A percentile compares a stretch with the other conserved stretches of the same genome.
Evolutionary conservation across 2,797 vertebrate species (phyloP).

Genomic region (Sylvia borin): DNA sequence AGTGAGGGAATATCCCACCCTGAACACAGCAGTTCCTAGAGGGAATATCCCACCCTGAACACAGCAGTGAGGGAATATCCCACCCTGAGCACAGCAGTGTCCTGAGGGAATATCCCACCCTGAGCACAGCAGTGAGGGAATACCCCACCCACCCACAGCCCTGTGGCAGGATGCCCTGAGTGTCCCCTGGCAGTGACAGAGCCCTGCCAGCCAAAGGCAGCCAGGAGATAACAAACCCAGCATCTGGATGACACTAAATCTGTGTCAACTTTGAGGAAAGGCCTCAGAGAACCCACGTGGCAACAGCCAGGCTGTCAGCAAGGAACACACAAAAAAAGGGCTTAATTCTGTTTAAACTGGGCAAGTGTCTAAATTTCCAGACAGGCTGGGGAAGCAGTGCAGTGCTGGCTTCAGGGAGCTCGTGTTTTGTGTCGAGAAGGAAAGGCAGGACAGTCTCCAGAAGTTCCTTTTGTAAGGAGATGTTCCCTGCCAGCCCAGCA

Average conservation of each 20-base stretch:
- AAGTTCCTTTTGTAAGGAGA: neutral
- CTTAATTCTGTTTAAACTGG: neutral
- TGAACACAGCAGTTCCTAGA: neutral
- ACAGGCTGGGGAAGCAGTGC: accelerated
- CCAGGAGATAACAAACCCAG: accelerated
- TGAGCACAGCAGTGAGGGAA: too few relatives aligned
- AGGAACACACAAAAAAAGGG: neutral
- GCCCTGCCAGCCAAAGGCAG: neutral
- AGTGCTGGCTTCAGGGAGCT: neutral
- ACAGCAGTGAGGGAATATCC: too few relatives aligned
- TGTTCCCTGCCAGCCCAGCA: neutral
- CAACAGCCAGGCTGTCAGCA: neutral
- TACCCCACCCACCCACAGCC: neutral
- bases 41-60: neutral
- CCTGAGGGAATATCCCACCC: neutral
- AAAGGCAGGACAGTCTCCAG: neutral
- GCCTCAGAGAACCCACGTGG: accelerated
- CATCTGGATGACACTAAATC: accelerated
- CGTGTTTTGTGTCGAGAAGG: accelerated
- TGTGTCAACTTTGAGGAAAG: neutral
- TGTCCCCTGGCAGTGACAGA: neutral
- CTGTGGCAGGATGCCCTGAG: neutral
- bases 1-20: neutral
- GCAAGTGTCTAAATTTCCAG: neutral
- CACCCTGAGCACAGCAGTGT: too few relatives aligned